A percentile compares a stretch with the other conserved stretches of the same genome.
Evolutionary conservation across 2,888 invertebrate species (phyloP).

Genomic region (Chouioia cunea): DNA sequence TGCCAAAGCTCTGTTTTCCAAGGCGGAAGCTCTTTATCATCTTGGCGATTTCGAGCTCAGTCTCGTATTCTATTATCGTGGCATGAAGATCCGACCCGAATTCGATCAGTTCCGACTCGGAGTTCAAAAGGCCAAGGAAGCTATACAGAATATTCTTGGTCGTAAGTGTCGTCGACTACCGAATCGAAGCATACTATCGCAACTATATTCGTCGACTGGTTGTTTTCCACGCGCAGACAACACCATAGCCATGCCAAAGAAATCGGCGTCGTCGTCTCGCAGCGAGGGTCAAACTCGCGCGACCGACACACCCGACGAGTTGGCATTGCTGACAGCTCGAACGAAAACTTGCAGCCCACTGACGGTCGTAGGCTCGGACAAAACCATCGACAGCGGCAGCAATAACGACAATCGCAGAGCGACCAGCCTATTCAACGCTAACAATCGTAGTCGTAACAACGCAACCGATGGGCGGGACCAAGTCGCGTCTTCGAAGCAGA

Average conservation of each 20-base stretch:
- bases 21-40: conserved; percentile 92
- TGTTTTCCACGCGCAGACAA: conserved; percentile 18
- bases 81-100: conserved; percentile 86
- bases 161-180: conserved; percentile 62
- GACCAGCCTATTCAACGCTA: neutral
- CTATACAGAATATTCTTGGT: conserved; percentile 91
- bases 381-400: neutral
- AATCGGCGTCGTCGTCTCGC: neutral
- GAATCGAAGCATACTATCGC: no score
- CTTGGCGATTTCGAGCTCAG: conserved; percentile 94
- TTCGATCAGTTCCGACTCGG: conserved; percentile 82
- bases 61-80: conserved; percentile 91
- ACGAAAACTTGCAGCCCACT: conserved; percentile 30
- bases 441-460: no score
- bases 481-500: neutral
- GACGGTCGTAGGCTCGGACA: conserved; percentile 25
- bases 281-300: neutral
- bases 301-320: conserved; percentile 1
- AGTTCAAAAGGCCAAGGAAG: conserved; percentile 93
- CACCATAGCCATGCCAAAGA: conserved; percentile 25
- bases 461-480: neutral
- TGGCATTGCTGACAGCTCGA: neutral
- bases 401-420: neutral
- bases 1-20: conserved; percentile 84
- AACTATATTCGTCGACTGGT: neutral